Evolutionary conservation across 2,888 invertebrate genomes (phyloP), one percentile per base, ranked within the genome.

Genomic region (Candidula unifasciata): DNA sequence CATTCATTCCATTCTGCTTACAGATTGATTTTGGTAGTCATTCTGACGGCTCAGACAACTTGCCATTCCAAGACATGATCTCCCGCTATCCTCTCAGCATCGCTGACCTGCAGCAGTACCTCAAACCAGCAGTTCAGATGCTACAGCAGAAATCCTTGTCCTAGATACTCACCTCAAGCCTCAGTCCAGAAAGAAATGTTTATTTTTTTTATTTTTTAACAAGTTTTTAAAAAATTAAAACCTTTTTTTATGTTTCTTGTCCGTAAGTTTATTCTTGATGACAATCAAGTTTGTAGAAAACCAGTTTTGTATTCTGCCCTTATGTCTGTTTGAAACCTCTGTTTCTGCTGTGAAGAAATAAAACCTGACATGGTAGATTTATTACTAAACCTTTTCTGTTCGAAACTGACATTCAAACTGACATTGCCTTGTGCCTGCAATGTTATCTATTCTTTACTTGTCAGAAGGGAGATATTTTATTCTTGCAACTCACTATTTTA

Each of bases 51-150:
- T 83, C 87, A 3, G 90, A 90, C 35, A 88, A 88, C 82, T 84
- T 88, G 30, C 89, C 91, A 60, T 89, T 91, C 84, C 92, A 92
- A 85, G 92, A 92, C 44, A 88, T 92, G 85, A 89, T 91, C 18
- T 88, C 90, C 37, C 90, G 90, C 66, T 92, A 92, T 80, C 92
- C 93, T 24, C 88, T 90, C 69, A 89, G 91, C 85, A 92, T 93
- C 52, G 90, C 90, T n/a, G 90, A 89, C 86, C 88, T 93, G 30
- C 90, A 92, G 66, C 91, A 92, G 87, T 92, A 92, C 81, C 89
- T 93, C 37, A 87, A 88, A 27, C 90, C 90, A 2, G 88, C 89
- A 52, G 86, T 88, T 13, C 85, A 88, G 82, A 84, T 86, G 84
- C 84, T 85, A 35, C 85, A 86, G 35, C 82, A 83, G 35, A 86